Evolutionary conservation across 2,113 vertebrate species (phyloP).

Genomic region (Psilopsiagon aurifrons): DNA sequence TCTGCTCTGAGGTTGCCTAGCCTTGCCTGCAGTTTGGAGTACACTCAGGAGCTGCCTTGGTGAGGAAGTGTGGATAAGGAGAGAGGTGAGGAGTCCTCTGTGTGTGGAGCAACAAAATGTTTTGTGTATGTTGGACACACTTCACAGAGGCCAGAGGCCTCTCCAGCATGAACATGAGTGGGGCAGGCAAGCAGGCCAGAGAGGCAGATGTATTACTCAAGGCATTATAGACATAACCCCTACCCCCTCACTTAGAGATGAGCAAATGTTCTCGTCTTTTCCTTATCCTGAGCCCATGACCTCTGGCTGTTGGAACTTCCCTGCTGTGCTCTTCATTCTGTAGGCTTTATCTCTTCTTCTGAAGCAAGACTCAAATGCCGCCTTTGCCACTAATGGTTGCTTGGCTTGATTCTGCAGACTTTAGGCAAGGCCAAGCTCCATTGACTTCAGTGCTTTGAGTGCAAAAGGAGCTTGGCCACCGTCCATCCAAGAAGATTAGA

Average conservation of each 20-base stretch:
- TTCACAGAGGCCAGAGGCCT: background rate
- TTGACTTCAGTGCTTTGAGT: constrained; percentile 43
- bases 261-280: background rate
- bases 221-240: background rate
- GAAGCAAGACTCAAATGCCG: constrained; percentile 2
- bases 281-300: background rate
- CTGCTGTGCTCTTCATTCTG: background rate
- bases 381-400: constrained; percentile 17
- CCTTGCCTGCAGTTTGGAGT: too few relatives aligned
- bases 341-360: constrained; percentile 28
- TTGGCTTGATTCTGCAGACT: constrained; percentile 33
- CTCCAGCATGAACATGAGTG: rapidly evolving
- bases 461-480: constrained; percentile 38
- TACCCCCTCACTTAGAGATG: background rate
- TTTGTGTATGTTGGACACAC: background rate
- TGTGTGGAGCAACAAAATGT: background rate
- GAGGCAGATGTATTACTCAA: background rate
- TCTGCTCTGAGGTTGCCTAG: background rate
- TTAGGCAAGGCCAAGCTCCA: constrained; percentile 48
- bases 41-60: background rate
- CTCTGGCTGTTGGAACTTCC: background rate
- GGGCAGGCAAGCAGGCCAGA: background rate
- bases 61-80: background rate
- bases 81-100: background rate
- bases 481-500: constrained; percentile 43